phyloP scores from a whole-genome alignment of 2,888 invertebrate species.

The Ophion costatus region DNA sequence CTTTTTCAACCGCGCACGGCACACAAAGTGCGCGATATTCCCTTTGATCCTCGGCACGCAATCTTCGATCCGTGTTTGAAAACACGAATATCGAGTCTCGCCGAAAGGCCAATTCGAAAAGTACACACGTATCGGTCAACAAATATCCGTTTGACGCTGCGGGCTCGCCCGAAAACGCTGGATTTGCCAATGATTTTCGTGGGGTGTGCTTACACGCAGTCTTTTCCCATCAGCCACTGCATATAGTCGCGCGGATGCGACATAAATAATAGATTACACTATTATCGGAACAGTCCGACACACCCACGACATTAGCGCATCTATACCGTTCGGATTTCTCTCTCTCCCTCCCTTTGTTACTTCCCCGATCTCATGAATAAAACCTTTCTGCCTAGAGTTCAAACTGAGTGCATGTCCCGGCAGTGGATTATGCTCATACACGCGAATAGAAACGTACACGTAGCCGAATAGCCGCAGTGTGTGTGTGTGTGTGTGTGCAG shows the following conservation, averaged over 20 bases:
- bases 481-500: no score
- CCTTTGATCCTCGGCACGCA: no score
- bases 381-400: slow-evolving; percentile 55
- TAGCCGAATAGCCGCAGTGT: neutral
- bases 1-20: neutral
- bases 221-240: slow-evolving; percentile 17
- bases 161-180: neutral
- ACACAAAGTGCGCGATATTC: neutral
- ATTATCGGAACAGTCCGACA: slow-evolving; percentile 54
- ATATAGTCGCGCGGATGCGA: slow-evolving; percentile 41
- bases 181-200: slow-evolving; percentile 1
- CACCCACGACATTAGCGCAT: slow-evolving; percentile 14
- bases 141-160: neutral
- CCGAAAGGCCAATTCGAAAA: no score
- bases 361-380: slow-evolving; percentile 66
- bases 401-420: slow-evolving; percentile 24
- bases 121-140: no score
- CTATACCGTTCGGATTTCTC: neutral
- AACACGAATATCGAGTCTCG: neutral
- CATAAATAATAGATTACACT: slow-evolving; percentile 68
- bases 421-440: slow-evolving; percentile 54
- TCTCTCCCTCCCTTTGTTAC: slow-evolving; percentile 4
- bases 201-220: slow-evolving; percentile 5
- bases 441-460: neutral
- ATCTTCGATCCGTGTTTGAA: neutral